Conservation (phyloP, 2,113 vertebrate species). For the Dipodomys merriami region DNA sequence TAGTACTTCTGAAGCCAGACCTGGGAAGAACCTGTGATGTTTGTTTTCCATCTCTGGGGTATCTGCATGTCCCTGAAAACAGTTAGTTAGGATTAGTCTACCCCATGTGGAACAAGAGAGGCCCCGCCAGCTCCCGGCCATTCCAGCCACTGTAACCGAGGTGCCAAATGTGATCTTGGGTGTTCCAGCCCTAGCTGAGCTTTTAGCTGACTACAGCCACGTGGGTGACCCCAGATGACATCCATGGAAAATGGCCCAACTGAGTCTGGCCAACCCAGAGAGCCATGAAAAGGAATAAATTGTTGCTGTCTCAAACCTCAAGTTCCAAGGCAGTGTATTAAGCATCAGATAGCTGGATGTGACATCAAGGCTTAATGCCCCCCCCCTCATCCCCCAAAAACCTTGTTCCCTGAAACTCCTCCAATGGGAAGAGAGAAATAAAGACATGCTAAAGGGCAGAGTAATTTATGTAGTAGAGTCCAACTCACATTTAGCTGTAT, state of each 20-base stretch:
- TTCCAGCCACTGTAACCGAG: background rate
- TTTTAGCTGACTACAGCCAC: background rate
- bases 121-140: background rate
- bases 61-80: background rate
- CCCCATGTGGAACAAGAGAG: background rate
- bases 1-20: background rate
- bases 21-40: background rate
- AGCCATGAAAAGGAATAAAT: conserved; percentile 6
- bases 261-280: background rate
- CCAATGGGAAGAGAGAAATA: background rate
- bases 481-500: background rate
- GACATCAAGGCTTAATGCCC: background rate
- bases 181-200: background rate
- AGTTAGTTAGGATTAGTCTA: background rate
- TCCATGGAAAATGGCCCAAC: background rate
- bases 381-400: background rate
- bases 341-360: background rate
- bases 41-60: background rate
- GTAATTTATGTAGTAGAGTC: background rate
- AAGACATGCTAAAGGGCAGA: background rate
- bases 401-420: background rate
- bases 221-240: conserved; percentile 43
- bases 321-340: conserved; percentile 3
- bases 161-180: background rate
- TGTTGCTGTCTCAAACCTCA: background rate